A percentile compares a stretch with the other conserved stretches of the same genome.
phyloP scores from a whole-genome alignment of 2,113 vertebrate genomes.

The Dicrurus megarhynchus region DNA sequence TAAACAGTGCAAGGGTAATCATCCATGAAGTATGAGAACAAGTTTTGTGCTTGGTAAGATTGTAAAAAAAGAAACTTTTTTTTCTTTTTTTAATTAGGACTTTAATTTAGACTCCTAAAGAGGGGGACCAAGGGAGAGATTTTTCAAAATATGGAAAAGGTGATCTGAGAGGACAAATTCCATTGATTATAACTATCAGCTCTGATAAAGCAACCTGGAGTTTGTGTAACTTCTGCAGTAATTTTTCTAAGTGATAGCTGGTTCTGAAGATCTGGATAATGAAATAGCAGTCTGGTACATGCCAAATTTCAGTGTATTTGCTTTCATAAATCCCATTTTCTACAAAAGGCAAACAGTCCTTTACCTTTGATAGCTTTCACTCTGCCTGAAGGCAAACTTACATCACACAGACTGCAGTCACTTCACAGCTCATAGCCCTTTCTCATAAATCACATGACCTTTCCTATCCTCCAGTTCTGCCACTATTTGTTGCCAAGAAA shows the following conservation, averaged over 20 bases:
- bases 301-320: not conserved
- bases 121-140: not conserved
- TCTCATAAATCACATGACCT: conserved; percentile 49
- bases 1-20: not conserved
- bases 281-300: not conserved
- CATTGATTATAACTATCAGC: not conserved
- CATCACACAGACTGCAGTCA: not conserved
- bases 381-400: not conserved
- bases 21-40: not conserved
- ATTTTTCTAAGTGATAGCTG: not conserved
- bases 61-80: not conserved
- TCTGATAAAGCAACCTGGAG: not conserved
- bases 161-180: not conserved
- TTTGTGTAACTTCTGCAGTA: not conserved
- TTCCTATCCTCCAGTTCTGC: not conserved
- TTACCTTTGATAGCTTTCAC: not conserved
- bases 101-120: not conserved
- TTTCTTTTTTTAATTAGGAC: not conserved
- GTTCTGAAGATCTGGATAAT: not conserved
- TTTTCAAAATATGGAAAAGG: not conserved
- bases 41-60: not conserved
- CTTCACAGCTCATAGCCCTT: not conserved
- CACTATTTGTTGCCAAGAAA: conserved; percentile 23
- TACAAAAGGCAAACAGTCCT: not conserved
- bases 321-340: not conserved